A percentile compares a stretch with the other conserved stretches of the same genome.
Evolutionary conservation across 1,140 invertebrate genomes (phyloP).

Genomic region (Achroia grisella): DNA sequence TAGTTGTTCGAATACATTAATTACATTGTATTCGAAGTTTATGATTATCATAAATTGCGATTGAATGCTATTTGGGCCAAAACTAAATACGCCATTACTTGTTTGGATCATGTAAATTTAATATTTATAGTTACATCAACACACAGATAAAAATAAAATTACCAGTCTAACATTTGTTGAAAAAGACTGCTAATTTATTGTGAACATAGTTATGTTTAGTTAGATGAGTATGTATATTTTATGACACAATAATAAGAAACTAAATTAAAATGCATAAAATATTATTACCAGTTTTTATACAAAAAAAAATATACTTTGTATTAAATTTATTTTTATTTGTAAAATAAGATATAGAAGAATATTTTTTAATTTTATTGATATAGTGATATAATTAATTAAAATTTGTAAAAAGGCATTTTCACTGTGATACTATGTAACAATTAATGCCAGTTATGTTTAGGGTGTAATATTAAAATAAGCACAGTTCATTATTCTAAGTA

Average conservation of each 20-base stretch:
- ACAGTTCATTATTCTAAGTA: constrained; percentile 6
- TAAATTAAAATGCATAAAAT: no score
- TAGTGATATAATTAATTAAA: neutral
- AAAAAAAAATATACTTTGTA: no score
- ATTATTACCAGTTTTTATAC: no score
- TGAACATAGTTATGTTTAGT: neutral
- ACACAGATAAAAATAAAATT: no score
- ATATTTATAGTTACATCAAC: no score
- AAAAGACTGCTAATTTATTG: constrained; percentile 20
- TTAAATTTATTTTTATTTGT: no score
- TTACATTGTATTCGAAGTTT: neutral
- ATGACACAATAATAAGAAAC: no score
- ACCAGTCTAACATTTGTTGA: constrained; percentile 32
- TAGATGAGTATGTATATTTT: neutral
- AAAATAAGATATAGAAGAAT: no score
- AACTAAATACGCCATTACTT: neutral
- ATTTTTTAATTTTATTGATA: no score
- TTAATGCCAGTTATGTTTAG: constrained; percentile 22
- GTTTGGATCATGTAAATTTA: no score
- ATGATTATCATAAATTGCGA: neutral
- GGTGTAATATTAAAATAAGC: constrained; percentile 2
- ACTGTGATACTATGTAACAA: constrained; percentile 50
- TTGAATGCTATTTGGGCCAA: neutral
- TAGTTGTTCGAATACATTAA: neutral
- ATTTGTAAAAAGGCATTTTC: constrained; percentile 5